Conservation (phyloP, 2,113 vertebrate species). For the Spea multiplicata region DNA sequence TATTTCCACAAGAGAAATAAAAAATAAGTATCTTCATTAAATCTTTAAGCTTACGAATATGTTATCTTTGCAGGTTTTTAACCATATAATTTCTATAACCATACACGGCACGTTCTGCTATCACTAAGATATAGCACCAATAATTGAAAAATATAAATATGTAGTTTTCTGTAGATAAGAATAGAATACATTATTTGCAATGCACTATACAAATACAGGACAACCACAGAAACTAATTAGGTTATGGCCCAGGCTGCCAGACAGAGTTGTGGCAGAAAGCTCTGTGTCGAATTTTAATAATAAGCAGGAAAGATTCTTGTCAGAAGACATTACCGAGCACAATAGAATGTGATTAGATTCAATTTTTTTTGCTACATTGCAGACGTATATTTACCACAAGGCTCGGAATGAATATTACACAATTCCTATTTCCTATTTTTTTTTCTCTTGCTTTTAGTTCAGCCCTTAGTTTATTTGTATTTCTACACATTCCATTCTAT, state of each 20-base stretch:
- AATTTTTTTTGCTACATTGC: slow-evolving; percentile 35
- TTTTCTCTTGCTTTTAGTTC: slow-evolving; percentile 6
- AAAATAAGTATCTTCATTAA: background rate
- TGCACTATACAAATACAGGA: slow-evolving; percentile 34
- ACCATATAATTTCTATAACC: slow-evolving; percentile 1
- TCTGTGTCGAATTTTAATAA: slow-evolving; percentile 46
- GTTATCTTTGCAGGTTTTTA: background rate
- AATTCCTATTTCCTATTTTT: slow-evolving; percentile 30
- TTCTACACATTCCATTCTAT: too few species aligned
- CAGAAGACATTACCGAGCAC: slow-evolving; percentile 46
- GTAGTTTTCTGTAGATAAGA: slow-evolving; percentile 28
- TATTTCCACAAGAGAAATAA: background rate
- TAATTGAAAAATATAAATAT: slow-evolving; percentile 37
- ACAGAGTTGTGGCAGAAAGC: slow-evolving; percentile 40
- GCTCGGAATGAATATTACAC: slow-evolving; percentile 41
- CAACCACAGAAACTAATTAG: slow-evolving; percentile 39
- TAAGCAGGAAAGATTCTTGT: slow-evolving; percentile 48
- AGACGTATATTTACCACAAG: slow-evolving; percentile 36
- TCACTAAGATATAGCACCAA: slow-evolving; percentile 1
- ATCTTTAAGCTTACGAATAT: background rate
- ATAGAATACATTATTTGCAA: slow-evolving; percentile 35
- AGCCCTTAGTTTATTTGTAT: background rate
- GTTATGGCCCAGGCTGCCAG: slow-evolving; percentile 41
- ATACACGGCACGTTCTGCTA: background rate
- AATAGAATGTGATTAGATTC: slow-evolving; percentile 45